Conservation (phyloP, 2,797 vertebrate genomes). For the Remorina albescens region DNA sequence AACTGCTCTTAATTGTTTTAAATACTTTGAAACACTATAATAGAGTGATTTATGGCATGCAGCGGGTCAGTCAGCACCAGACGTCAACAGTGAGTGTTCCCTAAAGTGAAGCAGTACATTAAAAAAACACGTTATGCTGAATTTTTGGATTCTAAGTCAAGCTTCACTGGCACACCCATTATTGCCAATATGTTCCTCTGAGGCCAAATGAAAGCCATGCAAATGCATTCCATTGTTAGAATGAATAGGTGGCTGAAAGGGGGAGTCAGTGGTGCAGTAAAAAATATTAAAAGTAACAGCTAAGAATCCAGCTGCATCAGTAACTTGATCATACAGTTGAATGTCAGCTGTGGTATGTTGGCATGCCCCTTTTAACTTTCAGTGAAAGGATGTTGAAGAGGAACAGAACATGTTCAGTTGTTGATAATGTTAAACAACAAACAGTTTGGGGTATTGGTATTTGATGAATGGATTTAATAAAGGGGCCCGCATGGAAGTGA, state of each 20-base stretch:
- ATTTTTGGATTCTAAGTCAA: constrained; percentile 48
- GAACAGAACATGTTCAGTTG: constrained; percentile 10
- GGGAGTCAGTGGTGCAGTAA: constrained; percentile 52
- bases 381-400: constrained; percentile 31
- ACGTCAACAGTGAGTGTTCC: constrained; percentile 20
- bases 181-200: constrained; percentile 36
- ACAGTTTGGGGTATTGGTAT: constrained; percentile 14
- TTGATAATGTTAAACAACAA: constrained; percentile 12
- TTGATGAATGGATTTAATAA: constrained; percentile 22
- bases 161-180: constrained; percentile 47
- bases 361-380: constrained; percentile 21
- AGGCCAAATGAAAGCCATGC: constrained; percentile 55
- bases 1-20: constrained; percentile 68
- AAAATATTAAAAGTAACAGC: constrained; percentile 68
- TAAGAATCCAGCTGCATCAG: constrained; percentile 46
- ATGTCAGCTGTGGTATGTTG: constrained; percentile 31
- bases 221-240: constrained; percentile 62
- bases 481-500: background rate
- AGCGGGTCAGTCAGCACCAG: constrained; percentile 31
- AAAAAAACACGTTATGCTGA: constrained; percentile 62
- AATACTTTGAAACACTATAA: constrained; percentile 66
- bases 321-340: constrained; percentile 53
- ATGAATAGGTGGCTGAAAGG: constrained; percentile 59
- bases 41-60: constrained; percentile 56
- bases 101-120: constrained; percentile 47